Evolutionary conservation across 1,140 invertebrate species (phyloP).

Genomic region (Linepithema humile): DNA sequence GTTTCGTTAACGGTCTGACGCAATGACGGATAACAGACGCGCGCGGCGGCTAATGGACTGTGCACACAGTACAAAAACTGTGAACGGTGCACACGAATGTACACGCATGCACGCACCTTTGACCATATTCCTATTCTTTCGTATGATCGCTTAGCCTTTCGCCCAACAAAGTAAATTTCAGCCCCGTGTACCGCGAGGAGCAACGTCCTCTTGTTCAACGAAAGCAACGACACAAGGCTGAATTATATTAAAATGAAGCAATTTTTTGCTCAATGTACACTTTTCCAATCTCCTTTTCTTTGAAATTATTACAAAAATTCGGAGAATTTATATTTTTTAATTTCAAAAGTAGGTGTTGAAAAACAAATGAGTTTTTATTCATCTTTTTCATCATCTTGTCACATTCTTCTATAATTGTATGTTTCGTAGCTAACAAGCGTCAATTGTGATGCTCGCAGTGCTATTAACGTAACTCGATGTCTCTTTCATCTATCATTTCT

Average conservation of each 20-base stretch:
- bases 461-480: not conserved
- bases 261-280: not conserved
- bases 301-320: too few species aligned
- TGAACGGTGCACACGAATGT: not conserved
- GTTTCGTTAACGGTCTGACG: conserved; percentile 52
- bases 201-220: not conserved
- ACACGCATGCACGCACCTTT: not conserved
- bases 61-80: conserved; percentile 39
- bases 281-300: too few species aligned
- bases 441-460: not conserved
- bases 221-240: not conserved
- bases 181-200: conserved; percentile 9
- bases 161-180: conserved; percentile 38
- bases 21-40: conserved; percentile 48
- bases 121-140: not conserved
- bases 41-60: conserved; percentile 38
- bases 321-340: too few species aligned
- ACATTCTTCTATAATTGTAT: not conserved
- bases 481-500: conserved; percentile 1
- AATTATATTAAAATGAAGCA: not conserved
- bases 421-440: not conserved
- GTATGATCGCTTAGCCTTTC: conserved; percentile 12
- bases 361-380: too few species aligned
- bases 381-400: conserved; percentile 2
- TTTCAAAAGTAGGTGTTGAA: too few species aligned